Percentiles rank a stretch among this genome's conserved stretches.
Conservation (phyloP, 2,797 vertebrate genomes). For the Chaunax sp. region DNA sequence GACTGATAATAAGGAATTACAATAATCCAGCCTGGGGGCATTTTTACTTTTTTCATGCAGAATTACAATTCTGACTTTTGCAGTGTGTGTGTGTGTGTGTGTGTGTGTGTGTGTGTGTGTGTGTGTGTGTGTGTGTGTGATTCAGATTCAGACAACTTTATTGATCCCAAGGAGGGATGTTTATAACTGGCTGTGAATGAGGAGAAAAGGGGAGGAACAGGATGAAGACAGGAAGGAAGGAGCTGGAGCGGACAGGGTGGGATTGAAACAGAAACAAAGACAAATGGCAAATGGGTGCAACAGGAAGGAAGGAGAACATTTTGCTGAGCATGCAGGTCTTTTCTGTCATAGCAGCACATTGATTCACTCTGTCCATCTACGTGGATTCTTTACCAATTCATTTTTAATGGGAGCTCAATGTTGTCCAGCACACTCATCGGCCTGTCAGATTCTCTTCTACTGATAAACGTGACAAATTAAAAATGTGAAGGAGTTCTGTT, state of each 20-base stretch:
- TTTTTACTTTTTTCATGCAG: too few species aligned
- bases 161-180: background rate
- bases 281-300: constrained; percentile 49
- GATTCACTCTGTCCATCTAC: background rate
- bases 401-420: constrained; percentile 6
- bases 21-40: too few species aligned
- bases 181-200: constrained; percentile 48
- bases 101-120: constrained; percentile 1
- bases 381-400: constrained; percentile 1
- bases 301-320: constrained; percentile 47
- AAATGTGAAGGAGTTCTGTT: background rate
- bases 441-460: background rate
- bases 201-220: constrained; percentile 62
- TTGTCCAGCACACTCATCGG: background rate
- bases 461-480: background rate
- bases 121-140: too few species aligned
- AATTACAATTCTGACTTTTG: too few species aligned
- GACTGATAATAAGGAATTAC: too few species aligned
- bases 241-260: constrained; percentile 49
- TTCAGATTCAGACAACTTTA: too few species aligned
- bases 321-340: constrained; percentile 24
- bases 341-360: background rate
- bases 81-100: too few species aligned
- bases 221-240: constrained; percentile 67
- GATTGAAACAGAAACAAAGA: constrained; percentile 15